Evolutionary conservation across 2,888 invertebrate species (phyloP), one percentile per base, ranked within the genome.

Genomic region (Epistrophella euchroma): DNA sequence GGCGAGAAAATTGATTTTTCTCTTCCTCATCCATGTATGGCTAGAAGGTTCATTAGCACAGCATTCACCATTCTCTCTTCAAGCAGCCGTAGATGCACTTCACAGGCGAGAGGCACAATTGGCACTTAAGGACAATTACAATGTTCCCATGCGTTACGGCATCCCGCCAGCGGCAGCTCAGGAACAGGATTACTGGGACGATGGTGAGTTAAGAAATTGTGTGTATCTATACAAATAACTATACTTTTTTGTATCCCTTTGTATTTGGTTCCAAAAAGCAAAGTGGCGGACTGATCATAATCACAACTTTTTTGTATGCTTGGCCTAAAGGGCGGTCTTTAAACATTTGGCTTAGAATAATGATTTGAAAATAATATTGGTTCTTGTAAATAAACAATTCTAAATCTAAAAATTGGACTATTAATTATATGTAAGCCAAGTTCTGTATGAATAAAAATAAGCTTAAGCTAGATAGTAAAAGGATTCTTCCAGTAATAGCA

Each of bases 11-110:
- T 80, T 89, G 68, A 71, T 89, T 66, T 82, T 88, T 75, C 70
- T 88, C 37, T 73, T 86, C 47, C 73, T 87, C 11, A 72, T 82
- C 17, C 55, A 88, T 10, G 85, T 84, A 81, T 81, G 81, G 71
- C 73, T 72, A 19, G 80, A 78, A 35, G 56, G 78, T 58, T 83
- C 82, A 79, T 73, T 82, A 78, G 88, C 87, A 60, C 88, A 88
- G 74, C 88, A 88, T 75, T 89, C 92, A 25, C 89, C 90, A 56
- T 92, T 90, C 83, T 92, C 92, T 2, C 89, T 92, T 43, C 92
- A 92, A 88, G 91, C 91, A 28, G 92, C 92, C 5, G 92, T 92
- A 50, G 92, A 92, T 88, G 92, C 92, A 75, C 88, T 92, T 78
- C 92, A 91, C 86, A 91, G 91, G 58, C 91, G 92, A 11, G 92